phyloP scores from a whole-genome alignment of 2,888 invertebrate species.

The Clusia tigrina region DNA sequence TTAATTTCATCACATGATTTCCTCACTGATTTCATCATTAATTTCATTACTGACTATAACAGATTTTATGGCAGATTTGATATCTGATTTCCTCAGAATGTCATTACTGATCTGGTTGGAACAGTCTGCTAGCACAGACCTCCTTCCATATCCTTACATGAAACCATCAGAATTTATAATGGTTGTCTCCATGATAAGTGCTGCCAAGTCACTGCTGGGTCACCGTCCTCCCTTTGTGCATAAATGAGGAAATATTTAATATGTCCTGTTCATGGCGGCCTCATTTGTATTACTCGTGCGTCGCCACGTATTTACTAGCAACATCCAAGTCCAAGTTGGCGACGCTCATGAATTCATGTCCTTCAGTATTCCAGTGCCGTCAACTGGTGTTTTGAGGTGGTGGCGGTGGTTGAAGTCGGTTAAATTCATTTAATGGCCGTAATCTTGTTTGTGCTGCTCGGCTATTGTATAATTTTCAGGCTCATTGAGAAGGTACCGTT shows the following conservation, averaged over 20 bases:
- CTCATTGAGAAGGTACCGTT: neutral
- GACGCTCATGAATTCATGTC: slow-evolving; percentile 1
- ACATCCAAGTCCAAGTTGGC: slow-evolving; percentile 2
- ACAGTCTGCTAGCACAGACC: too few species aligned
- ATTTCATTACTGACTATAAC: too few species aligned
- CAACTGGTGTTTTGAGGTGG: neutral
- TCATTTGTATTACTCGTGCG: slow-evolving; percentile 1
- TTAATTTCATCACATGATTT: too few species aligned
- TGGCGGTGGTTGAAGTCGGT: neutral
- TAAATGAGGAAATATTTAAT: neutral
- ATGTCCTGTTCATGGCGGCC: neutral
- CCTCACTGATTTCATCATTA: too few species aligned
- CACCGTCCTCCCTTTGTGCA: neutral
- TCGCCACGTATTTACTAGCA: neutral
- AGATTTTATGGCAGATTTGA: too few species aligned
- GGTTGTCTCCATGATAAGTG: too few species aligned
- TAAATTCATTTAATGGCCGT: neutral
- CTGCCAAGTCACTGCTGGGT: too few species aligned
- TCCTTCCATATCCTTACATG: too few species aligned
- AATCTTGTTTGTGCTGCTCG: neutral
- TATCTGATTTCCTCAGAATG: too few species aligned
- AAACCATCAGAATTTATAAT: too few species aligned
- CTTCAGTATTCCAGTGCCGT: neutral
- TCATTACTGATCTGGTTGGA: too few species aligned
- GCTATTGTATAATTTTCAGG: neutral